Conservation (phyloP, 2,888 invertebrate genomes). For the Amphipoea lucens region DNA sequence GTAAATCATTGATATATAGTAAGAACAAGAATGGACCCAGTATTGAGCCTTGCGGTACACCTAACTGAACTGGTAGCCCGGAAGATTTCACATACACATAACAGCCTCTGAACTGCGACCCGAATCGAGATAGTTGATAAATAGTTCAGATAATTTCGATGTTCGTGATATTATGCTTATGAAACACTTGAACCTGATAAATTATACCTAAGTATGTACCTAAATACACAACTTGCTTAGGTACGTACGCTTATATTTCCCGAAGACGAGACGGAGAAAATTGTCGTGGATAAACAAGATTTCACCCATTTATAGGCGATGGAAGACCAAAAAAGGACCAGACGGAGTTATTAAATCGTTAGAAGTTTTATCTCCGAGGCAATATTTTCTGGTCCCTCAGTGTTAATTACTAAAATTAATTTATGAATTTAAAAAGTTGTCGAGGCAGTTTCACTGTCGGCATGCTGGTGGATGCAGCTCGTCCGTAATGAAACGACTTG, state of each 20-base stretch:
- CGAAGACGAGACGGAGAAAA: not conserved
- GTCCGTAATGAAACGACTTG: constrained; percentile 70
- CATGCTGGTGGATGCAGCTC: constrained; percentile 53
- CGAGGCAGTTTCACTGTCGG: not conserved
- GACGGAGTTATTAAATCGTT: not conserved
- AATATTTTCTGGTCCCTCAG: constrained; percentile 21
- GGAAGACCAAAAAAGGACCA: not conserved
- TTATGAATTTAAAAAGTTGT: constrained; percentile 30
- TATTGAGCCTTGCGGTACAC: too few species aligned
- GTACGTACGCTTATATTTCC: not conserved
- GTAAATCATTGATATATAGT: too few species aligned
- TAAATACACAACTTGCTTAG: not conserved
- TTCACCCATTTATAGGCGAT: not conserved
- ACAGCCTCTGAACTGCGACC: constrained; percentile 26
- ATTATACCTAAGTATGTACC: not conserved
- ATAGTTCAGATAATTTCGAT: constrained; percentile 30
- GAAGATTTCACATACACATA: constrained; percentile 6
- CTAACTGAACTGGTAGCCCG: too few species aligned
- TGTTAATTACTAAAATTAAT: constrained; percentile 32
- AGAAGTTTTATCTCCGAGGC: not conserved
- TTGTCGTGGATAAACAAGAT: not conserved
- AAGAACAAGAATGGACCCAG: too few species aligned
- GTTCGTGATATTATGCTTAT: constrained; percentile 10
- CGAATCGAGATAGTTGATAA: constrained; percentile 22
- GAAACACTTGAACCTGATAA: constrained; percentile 1